These are phyloP conservation scores for Trematomus loennbergii DNA, from an alignment of 2,113 vertebrate species.

Conservation along the genomic window DNA sequence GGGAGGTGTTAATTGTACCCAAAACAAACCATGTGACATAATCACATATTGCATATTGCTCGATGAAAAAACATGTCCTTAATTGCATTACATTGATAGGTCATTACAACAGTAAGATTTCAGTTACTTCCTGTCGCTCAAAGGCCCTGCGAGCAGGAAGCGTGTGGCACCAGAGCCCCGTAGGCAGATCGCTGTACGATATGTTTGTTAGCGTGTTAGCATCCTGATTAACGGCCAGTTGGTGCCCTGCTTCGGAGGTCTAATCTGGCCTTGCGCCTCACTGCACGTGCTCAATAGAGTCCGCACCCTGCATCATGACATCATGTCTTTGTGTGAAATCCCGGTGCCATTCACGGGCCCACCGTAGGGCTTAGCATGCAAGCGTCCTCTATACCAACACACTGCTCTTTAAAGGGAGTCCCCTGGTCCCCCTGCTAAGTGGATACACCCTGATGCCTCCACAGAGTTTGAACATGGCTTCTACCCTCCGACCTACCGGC, in stretches of 20 bases:
- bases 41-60: slow-evolving; percentile 46
- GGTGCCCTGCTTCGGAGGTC: slow-evolving; percentile 85
- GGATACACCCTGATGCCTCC: slow-evolving; percentile 70
- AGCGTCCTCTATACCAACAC: slow-evolving; percentile 81
- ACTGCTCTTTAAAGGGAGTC: slow-evolving; percentile 78
- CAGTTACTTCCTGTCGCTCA: slow-evolving; percentile 63
- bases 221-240: slow-evolving; percentile 85
- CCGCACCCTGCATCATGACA: slow-evolving; percentile 90
- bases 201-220: slow-evolving; percentile 90
- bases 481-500: slow-evolving; percentile 29
- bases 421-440: slow-evolving; percentile 65
- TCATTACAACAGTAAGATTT: slow-evolving; percentile 42
- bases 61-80: slow-evolving; percentile 9
- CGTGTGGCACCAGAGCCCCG: slow-evolving; percentile 77
- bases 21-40: slow-evolving; percentile 43
- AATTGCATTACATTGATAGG: slow-evolving; percentile 35
- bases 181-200: slow-evolving; percentile 90
- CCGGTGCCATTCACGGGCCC: slow-evolving; percentile 84
- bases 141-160: slow-evolving; percentile 82
- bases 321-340: slow-evolving; percentile 94
- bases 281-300: slow-evolving; percentile 88
- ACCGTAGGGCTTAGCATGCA: slow-evolving; percentile 80
- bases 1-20: slow-evolving; percentile 42
- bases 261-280: slow-evolving; percentile 91
- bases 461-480: slow-evolving; percentile 63